Evolutionary conservation across 2,113 vertebrate genomes (phyloP), one percentile per base, ranked within the genome.

Genomic region (Tupaia chinensis): DNA sequence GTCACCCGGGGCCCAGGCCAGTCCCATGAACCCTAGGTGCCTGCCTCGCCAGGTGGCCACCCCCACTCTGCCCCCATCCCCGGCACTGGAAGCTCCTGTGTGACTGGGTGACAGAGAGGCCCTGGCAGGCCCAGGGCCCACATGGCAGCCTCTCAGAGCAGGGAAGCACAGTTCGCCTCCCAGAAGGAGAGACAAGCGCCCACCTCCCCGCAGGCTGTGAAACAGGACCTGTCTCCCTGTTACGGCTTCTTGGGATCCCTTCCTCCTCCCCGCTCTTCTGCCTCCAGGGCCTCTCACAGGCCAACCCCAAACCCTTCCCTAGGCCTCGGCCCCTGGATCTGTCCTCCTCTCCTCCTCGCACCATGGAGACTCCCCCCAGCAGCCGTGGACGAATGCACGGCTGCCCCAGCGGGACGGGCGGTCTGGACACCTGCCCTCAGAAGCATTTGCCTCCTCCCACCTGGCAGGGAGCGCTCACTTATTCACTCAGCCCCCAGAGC

Each of bases 361-460:
- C 54, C 1, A 0, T 23, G 73, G 12, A 19, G 19, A 61, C n/a
- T 23, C 44, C 44, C 44, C 44, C 44, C 44, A 44, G 44, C 44
- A 44, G 44, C 44, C 44, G 44, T 32, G 32, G 32, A 32, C 32
- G 32, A 32, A 32, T 32, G 14, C 16, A 19, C 5, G 14, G 5
- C 17, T 1, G 25, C 22, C 65, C 11, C 3, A 23, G 89, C 17
- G 0, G 94, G 61, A 27, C 0, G 0, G n/a, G 22, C 14, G 13
- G 90, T 19, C 63, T 1, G 69, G 8, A 23, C 29, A 8, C 19
- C 1, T 9, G 27, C 54, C 0, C 23, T 1, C 8, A 20, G 9
- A 0, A 0, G 56, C 1, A 23, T 25, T 29, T 9, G 0, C 53
- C 1, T 17, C 4, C 8, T 17, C 76, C 44, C 25, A 5, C 25